Percentiles rank a stretch among this genome's conserved stretches.
phyloP scores from a whole-genome alignment of 2,888 invertebrate species.

The Yponomeuta malinellus region DNA sequence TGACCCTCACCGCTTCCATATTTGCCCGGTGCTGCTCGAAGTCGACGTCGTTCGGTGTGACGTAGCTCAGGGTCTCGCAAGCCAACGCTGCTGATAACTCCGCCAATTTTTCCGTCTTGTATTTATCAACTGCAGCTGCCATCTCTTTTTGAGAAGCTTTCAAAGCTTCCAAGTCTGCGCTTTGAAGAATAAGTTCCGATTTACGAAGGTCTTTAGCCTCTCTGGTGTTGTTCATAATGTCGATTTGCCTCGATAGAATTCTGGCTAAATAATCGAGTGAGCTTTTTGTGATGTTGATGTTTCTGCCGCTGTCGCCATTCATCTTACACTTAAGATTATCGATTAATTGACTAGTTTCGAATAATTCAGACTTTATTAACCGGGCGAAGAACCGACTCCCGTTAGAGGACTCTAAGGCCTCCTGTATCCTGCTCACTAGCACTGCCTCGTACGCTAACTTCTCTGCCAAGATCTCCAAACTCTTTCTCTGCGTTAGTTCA shows the following conservation, averaged over 20 bases:
- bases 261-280: slow-evolving; percentile 83
- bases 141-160: slow-evolving; percentile 77
- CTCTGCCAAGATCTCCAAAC: slow-evolving; percentile 84
- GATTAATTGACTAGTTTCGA: slow-evolving; percentile 86
- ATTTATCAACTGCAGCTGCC: slow-evolving; percentile 76
- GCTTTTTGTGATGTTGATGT: slow-evolving; percentile 51
- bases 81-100: slow-evolving; percentile 83
- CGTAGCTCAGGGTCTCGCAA: slow-evolving; percentile 79
- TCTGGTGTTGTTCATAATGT: slow-evolving; percentile 47
- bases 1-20: slow-evolving; percentile 79
- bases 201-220: slow-evolving; percentile 41
- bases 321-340: slow-evolving; percentile 81
- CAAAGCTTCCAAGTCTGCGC: slow-evolving; percentile 69
- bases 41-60: slow-evolving; percentile 61
- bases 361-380: slow-evolving; percentile 80
- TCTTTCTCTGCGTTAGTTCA: slow-evolving; percentile 80
- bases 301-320: slow-evolving; percentile 69
- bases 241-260: slow-evolving; percentile 83
- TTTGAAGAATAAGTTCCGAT: slow-evolving; percentile 55
- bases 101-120: slow-evolving; percentile 81
- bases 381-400: slow-evolving; percentile 76
- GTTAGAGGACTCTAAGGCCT: slow-evolving; percentile 77
- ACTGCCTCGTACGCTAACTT: slow-evolving; percentile 88
- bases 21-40: slow-evolving; percentile 54
- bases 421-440: slow-evolving; percentile 80